These are phyloP conservation scores for Stegodyphus mimosarum DNA, from an alignment of 1,140 invertebrate genomes.

Conservation along the genomic window DNA sequence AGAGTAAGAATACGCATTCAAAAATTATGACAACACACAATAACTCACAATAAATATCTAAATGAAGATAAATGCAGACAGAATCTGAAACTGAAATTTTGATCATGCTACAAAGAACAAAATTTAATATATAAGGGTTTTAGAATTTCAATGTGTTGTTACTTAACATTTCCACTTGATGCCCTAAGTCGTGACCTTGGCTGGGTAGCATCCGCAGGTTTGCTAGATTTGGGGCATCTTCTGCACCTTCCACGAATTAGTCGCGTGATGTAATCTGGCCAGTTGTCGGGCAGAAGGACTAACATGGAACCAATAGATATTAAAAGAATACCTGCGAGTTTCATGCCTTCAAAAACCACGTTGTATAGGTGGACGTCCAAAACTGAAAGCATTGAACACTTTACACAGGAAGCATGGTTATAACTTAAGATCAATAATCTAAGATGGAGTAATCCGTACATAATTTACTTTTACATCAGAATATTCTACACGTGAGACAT, in stretches of 20 bases:
- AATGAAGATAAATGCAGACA: too few species aligned
- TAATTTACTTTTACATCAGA: slow-evolving; percentile 59
- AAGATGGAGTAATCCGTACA: too few species aligned
- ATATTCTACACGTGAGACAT: not conserved
- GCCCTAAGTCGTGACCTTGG: slow-evolving; percentile 22
- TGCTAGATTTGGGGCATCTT: slow-evolving; percentile 14
- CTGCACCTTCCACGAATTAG: slow-evolving; percentile 74
- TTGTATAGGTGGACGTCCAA: slow-evolving; percentile 87
- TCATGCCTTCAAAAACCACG: slow-evolving; percentile 91
- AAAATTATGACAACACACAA: too few species aligned
- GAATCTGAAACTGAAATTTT: too few species aligned
- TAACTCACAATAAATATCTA: too few species aligned
- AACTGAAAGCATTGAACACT: slow-evolving; percentile 71
- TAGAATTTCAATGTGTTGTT: not conserved
- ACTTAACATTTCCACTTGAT: not conserved
- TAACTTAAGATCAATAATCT: too few species aligned
- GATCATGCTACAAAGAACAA: too few species aligned
- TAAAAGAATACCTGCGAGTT: slow-evolving; percentile 89
- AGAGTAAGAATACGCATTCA: too few species aligned
- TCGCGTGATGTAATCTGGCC: slow-evolving; percentile 92
- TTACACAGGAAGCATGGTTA: too few species aligned
- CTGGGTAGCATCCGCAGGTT: slow-evolving; percentile 31
- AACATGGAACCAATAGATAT: slow-evolving; percentile 73
- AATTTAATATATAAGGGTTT: too few species aligned
- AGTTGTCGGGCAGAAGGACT: slow-evolving; percentile 94